Percentiles rank a stretch among this genome's conserved stretches.
These are phyloP conservation scores for Dasysyrphus albostriatus DNA, from an alignment of 2,888 invertebrate species.

Conservation along the genomic window DNA sequence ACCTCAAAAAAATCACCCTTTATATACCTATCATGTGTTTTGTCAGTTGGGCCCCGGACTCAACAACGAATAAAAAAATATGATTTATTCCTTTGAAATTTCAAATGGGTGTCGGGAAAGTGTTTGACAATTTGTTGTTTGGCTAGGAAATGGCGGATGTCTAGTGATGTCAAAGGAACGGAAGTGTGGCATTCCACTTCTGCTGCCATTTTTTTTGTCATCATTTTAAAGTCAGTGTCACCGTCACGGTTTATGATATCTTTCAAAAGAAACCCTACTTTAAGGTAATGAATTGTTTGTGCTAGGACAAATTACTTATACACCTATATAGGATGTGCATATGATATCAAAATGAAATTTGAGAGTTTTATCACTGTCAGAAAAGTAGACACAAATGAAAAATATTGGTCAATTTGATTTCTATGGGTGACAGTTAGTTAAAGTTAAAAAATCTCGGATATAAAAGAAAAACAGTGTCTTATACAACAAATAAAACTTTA, in stretches of 20 bases:
- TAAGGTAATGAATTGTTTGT: slow-evolving; percentile 32
- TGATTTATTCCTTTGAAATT: slow-evolving; percentile 70
- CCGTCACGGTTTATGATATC: background rate
- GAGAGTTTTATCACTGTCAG: background rate
- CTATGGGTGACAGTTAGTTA: too few species aligned
- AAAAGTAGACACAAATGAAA: background rate
- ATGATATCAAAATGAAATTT: background rate
- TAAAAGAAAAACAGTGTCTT: too few species aligned
- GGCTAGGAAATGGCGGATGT: slow-evolving; percentile 57
- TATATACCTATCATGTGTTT: slow-evolving; percentile 34
- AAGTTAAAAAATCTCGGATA: too few species aligned
- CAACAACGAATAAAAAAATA: slow-evolving; percentile 25
- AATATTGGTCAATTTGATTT: background rate
- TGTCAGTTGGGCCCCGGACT: slow-evolving; percentile 22
- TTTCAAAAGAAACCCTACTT: background rate
- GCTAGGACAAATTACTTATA: slow-evolving; percentile 1
- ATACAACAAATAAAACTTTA: too few species aligned
- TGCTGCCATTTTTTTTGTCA: slow-evolving; percentile 6
- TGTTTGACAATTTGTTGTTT: slow-evolving; percentile 62
- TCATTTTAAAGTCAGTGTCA: background rate
- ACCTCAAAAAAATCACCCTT: too few species aligned
- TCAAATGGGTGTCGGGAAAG: slow-evolving; percentile 19
- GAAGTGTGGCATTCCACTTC: slow-evolving; percentile 36
- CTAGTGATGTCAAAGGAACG: slow-evolving; percentile 65
- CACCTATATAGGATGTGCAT: background rate